Evolutionary conservation across 1,140 invertebrate species (phyloP).

Genomic region (Belonocnema kinseyi): DNA sequence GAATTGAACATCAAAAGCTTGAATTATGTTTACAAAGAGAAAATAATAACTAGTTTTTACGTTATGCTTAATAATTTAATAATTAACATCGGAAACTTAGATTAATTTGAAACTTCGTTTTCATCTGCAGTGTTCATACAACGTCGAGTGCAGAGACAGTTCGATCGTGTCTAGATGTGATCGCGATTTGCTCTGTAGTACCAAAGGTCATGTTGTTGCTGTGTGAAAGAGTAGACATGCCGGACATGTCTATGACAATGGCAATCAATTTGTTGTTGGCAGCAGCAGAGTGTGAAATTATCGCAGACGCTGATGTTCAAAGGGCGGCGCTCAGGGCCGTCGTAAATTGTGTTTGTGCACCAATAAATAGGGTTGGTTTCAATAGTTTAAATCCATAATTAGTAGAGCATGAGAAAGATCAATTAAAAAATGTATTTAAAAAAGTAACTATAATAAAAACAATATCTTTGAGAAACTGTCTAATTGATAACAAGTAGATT

Average conservation of each 20-base stretch:
- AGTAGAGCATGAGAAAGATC: not conserved
- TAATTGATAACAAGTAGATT: too few species aligned
- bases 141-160: conserved; percentile 89
- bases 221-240: conserved; percentile 86
- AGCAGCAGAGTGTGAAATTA: conserved; percentile 92
- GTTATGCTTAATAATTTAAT: too few species aligned
- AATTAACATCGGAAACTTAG: too few species aligned
- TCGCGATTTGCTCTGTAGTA: conserved; percentile 92
- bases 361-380: conserved; percentile 84
- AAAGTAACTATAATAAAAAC: too few species aligned
- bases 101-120: conserved; percentile 37
- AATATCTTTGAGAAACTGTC: too few species aligned
- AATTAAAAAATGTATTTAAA: too few species aligned
- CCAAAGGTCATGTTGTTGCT: conserved; percentile 90
- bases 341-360: conserved; percentile 95
- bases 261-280: conserved; percentile 87
- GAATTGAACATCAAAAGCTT: conserved; percentile 18
- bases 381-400: conserved; percentile 11
- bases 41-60: too few species aligned
- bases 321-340: conserved; percentile 91
- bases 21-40: not conserved
- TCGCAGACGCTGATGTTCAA: conserved; percentile 92
- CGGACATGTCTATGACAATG: conserved; percentile 84
- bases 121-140: conserved; percentile 61
- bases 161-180: conserved; percentile 90